Percentiles rank a stretch among this genome's conserved stretches.
phyloP scores from a whole-genome alignment of 2,888 invertebrate species.

The Sphaerophoria taeniata region DNA sequence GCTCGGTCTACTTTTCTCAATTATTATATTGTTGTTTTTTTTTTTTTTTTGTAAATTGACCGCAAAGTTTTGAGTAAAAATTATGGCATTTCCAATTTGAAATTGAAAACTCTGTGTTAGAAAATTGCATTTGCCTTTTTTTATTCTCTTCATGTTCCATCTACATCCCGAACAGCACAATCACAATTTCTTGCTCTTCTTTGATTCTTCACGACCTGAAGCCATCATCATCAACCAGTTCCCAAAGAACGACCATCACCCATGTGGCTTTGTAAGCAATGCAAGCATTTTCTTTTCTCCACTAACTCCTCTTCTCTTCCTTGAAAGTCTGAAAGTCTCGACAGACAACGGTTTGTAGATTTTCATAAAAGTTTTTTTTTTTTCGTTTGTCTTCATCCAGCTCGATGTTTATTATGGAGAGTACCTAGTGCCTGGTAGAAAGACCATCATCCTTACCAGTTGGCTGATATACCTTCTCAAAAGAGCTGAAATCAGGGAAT shows the following conservation, averaged over 20 bases:
- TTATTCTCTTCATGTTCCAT: neutral
- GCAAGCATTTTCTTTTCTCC: neutral
- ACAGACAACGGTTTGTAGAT: constrained; percentile 51
- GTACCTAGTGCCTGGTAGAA: neutral
- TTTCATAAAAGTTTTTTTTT: constrained; percentile 26
- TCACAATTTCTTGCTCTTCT: neutral
- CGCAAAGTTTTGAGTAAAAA: constrained; percentile 38
- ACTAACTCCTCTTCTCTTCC: constrained; percentile 21
- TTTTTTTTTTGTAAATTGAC: constrained; percentile 33
- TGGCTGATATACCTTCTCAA: constrained; percentile 9
- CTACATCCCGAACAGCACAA: neutral
- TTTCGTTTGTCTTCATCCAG: neutral
- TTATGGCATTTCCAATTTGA: constrained; percentile 48
- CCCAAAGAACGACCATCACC: neutral
- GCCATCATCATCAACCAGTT: neutral
- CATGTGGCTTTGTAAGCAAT: constrained; percentile 24
- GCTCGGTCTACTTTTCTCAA: neutral
- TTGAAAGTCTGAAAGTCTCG: constrained; percentile 11
- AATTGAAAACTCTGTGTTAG: constrained; percentile 46
- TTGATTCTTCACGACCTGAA: neutral
- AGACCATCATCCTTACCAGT: constrained; percentile 10
- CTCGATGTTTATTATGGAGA: constrained; percentile 16
- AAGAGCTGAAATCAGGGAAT: constrained; percentile 57
- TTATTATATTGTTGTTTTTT: constrained; percentile 10
- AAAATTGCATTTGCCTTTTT: constrained; percentile 60